Evolutionary conservation across 2,888 invertebrate genomes (phyloP), one percentile per base, ranked within the genome.

Genomic region (Rhamphomyia laevipes): DNA sequence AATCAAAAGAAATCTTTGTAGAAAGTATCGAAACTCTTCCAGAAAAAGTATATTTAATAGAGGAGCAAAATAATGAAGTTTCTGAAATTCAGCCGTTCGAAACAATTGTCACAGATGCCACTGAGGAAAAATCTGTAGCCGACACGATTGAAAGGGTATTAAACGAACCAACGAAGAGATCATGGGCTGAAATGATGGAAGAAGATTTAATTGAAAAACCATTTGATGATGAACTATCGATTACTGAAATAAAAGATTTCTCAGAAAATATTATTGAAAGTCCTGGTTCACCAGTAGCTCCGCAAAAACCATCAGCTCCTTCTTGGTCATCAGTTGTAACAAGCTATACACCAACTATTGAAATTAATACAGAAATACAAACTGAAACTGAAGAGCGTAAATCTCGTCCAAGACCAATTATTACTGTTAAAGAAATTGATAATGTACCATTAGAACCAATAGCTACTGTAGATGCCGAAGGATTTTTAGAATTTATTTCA

Each of bases 401-500:
- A 30, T 64, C 67, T 3, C 58, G 67, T 3, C 52, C 55, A 12
- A 46, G 60, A 5, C 67, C 67, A 21, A 42, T 46, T 40, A 65
- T 67, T 9, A 40, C 12, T 6, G 46, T 46, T 35, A 48, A 61
- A 53, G 58, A 66, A 4, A 61, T 61, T 0, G 59, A 61, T 53
- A 21, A n/a, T 23, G n/a, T 13, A 17, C 13, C 2, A 3, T 7
- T 13, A 21, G 21, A 16, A n/a, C 45, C 35, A 21, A 18, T 45
- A 18, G n/a, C 37, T 21, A 58, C 63, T 47, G 61, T 61, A 27
- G 73, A 69, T 52, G 59, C 65, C 13, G 70, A 74, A 55, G 75
- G 73, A 44, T 75, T 75, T 56, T 66, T 73, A 51, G 74, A 75
- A 60, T 70, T 66, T 47, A 59, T 74, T 9, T 72, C 71, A 17